Conservation (phyloP, 2,113 vertebrate species). For the Sitta europaea region DNA sequence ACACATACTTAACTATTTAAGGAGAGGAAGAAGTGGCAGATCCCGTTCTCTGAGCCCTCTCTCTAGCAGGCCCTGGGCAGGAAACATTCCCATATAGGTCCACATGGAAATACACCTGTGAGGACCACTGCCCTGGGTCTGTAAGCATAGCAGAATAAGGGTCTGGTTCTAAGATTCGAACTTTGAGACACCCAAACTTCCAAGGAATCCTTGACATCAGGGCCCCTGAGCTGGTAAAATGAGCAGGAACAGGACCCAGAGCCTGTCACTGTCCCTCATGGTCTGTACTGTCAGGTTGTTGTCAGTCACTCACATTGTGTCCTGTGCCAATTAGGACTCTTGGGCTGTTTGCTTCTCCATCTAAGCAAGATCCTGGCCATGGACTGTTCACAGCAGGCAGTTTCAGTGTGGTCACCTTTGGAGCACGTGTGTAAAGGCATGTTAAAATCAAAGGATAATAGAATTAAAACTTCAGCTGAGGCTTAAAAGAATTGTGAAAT, state of each 20-base stretch:
- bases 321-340: not conserved
- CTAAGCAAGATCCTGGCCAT: not conserved
- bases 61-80: not conserved
- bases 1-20: not conserved
- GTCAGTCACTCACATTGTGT: not conserved
- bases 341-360: not conserved
- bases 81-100: not conserved
- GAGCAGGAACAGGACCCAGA: not conserved
- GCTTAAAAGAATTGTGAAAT: not conserved
- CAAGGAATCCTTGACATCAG: not conserved
- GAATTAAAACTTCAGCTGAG: not conserved
- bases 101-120: not conserved
- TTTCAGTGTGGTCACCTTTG: not conserved
- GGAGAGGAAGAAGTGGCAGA: not conserved
- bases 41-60: not conserved
- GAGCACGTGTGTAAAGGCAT: not conserved
- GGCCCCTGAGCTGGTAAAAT: not conserved
- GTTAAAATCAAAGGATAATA: not conserved
- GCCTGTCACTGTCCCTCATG: not conserved
- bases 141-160: not conserved
- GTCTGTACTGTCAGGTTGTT: not conserved
- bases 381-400: accelerated
- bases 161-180: not conserved
- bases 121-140: not conserved
- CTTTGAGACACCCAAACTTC: not conserved